Percentiles rank a stretch among this genome's conserved stretches.
Evolutionary conservation across 1,140 invertebrate species (phyloP).

Genomic region (Neotoxoptera formosana): DNA sequence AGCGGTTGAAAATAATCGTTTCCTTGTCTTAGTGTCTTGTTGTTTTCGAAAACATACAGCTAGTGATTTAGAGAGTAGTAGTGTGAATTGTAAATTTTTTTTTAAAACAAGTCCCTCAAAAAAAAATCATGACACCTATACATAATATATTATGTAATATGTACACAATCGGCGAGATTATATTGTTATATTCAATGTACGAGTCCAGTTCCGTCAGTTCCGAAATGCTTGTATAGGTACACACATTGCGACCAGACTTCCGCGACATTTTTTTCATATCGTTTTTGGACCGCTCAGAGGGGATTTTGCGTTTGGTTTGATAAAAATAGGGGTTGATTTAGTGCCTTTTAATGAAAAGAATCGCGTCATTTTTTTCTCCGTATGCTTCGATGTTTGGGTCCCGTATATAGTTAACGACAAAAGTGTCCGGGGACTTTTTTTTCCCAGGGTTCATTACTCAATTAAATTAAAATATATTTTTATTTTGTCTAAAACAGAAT

Average conservation of each 20-base stretch:
- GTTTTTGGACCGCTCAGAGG: background rate
- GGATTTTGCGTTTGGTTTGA: conserved; percentile 16
- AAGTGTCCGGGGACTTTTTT: conserved; percentile 17
- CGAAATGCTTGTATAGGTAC: background rate
- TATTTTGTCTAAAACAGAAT: conserved; percentile 28
- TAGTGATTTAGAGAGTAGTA: background rate
- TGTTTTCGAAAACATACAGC: background rate
- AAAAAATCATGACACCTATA: background rate
- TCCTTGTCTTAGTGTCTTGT: background rate
- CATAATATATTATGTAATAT: background rate
- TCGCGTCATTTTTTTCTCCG: conserved; percentile 8
- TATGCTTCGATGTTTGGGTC: conserved; percentile 15
- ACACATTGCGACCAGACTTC: background rate
- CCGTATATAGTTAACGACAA: conserved; percentile 27
- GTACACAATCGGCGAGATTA: background rate
- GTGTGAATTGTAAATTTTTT: background rate
- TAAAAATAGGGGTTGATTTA: conserved; percentile 57
- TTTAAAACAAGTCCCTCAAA: background rate
- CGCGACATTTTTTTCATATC: conserved; percentile 26
- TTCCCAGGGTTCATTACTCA: conserved; percentile 56
- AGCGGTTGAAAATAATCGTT: background rate
- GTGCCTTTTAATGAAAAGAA: conserved; percentile 57
- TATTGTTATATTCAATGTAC: background rate
- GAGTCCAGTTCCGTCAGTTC: conserved; percentile 52
- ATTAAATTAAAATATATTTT: conserved; percentile 56